phyloP scores from a whole-genome alignment of 2,113 vertebrate species.

The Indicator maculatus region DNA sequence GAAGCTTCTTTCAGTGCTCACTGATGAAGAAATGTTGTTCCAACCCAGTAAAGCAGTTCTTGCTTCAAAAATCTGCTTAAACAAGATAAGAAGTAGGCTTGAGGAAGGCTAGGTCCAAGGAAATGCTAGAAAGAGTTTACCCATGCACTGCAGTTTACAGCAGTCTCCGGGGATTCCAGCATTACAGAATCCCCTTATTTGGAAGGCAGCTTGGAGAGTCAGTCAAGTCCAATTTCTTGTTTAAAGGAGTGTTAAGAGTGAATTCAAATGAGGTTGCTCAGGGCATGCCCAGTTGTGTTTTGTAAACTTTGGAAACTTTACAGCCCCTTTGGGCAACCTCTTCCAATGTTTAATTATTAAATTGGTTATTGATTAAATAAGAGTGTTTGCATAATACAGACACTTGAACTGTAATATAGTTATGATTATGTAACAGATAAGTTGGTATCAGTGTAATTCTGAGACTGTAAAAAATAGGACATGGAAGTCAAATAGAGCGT shows the following conservation, averaged over 20 bases:
- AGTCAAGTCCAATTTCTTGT: neutral
- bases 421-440: neutral
- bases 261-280: neutral
- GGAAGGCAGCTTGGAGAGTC: neutral
- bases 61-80: neutral
- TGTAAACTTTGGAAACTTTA: neutral
- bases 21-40: neutral
- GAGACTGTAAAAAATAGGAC: neutral
- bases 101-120: neutral
- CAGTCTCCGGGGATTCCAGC: fast-evolving
- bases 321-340: neutral
- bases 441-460: neutral
- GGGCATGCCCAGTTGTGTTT: neutral
- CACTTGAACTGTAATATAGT: neutral
- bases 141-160: neutral
- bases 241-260: neutral
- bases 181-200: neutral
- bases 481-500: neutral
- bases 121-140: neutral
- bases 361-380: neutral
- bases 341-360: neutral
- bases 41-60: neutral
- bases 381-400: neutral
- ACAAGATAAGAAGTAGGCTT: neutral
- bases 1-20: neutral